These are phyloP conservation scores for Drosophila imparisetae DNA, from an alignment of 2,888 invertebrate genomes.

Conservation along the genomic window DNA sequence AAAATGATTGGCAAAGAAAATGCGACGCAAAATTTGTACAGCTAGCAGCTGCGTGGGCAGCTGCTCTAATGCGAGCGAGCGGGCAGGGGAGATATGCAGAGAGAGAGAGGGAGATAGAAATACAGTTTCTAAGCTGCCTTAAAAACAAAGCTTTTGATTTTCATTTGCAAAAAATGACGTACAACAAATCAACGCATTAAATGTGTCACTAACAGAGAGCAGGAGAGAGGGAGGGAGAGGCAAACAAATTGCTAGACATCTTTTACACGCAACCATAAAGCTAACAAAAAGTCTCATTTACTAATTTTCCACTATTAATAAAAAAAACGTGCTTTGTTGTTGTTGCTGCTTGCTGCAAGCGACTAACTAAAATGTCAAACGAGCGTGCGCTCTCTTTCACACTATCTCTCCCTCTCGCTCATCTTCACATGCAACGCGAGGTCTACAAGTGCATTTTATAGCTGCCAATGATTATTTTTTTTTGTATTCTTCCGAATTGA, in stretches of 20 bases:
- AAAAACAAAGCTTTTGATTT: slow-evolving; percentile 58
- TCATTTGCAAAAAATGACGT: slow-evolving; percentile 16
- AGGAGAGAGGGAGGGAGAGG: neutral
- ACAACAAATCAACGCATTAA: slow-evolving; percentile 26
- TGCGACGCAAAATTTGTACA: slow-evolving; percentile 65
- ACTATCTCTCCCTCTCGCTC: slow-evolving; percentile 6
- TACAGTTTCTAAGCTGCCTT: slow-evolving; percentile 44
- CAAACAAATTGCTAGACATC: slow-evolving; percentile 41
- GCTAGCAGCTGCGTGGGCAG: slow-evolving; percentile 51
- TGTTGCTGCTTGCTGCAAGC: slow-evolving; percentile 12
- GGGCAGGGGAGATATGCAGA: neutral
- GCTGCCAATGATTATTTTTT: slow-evolving; percentile 44
- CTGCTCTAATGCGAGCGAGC: slow-evolving; percentile 18
- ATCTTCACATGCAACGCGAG: slow-evolving; percentile 46
- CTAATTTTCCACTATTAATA: slow-evolving; percentile 62
- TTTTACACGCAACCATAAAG: slow-evolving; percentile 44
- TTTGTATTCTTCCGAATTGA: neutral
- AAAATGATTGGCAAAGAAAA: slow-evolving; percentile 64
- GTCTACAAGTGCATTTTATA: slow-evolving; percentile 58
- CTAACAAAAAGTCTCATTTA: slow-evolving; percentile 44
- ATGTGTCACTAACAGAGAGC: slow-evolving; percentile 46
- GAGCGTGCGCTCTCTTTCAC: slow-evolving; percentile 22
- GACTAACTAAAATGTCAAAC: slow-evolving; percentile 60
- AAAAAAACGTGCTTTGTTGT: slow-evolving; percentile 37
- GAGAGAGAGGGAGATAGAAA: slow-evolving; percentile 2